phyloP scores from a whole-genome alignment of 2,113 vertebrate genomes.

The Herpailurus yagouaroundi region DNA sequence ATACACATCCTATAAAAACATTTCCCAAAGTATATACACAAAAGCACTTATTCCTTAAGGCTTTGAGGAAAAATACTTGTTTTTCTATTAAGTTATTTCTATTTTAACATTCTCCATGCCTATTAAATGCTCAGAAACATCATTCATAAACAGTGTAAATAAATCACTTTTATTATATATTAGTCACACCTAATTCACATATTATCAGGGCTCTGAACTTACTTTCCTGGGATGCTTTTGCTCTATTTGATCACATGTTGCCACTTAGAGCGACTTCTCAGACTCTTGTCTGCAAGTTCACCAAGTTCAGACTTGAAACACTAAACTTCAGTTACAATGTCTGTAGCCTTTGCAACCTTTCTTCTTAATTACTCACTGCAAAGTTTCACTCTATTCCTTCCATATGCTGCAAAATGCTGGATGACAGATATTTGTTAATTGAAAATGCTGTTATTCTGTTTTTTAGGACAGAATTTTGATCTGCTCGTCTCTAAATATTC shows the following conservation, averaged over 20 bases:
- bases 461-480: slow-evolving; percentile 13
- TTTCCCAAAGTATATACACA: neutral
- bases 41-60: neutral
- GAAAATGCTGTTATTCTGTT: slow-evolving; percentile 17
- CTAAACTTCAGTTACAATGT: neutral
- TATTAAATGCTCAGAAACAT: neutral
- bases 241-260: neutral
- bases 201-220: neutral
- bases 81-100: neutral
- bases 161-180: neutral
- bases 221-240: neutral
- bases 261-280: neutral
- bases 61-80: neutral
- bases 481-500: neutral
- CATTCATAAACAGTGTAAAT: neutral
- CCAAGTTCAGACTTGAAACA: neutral
- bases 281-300: neutral
- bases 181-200: neutral
- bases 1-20: neutral
- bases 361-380: neutral
- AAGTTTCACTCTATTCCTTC: neutral
- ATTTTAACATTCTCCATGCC: neutral
- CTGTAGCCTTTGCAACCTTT: neutral
- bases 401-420: neutral
- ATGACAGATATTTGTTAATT: neutral